Percentiles rank a stretch among this genome's conserved stretches.
Evolutionary conservation across 2,888 invertebrate species (phyloP).

Genomic region (Erebia epiphron): DNA sequence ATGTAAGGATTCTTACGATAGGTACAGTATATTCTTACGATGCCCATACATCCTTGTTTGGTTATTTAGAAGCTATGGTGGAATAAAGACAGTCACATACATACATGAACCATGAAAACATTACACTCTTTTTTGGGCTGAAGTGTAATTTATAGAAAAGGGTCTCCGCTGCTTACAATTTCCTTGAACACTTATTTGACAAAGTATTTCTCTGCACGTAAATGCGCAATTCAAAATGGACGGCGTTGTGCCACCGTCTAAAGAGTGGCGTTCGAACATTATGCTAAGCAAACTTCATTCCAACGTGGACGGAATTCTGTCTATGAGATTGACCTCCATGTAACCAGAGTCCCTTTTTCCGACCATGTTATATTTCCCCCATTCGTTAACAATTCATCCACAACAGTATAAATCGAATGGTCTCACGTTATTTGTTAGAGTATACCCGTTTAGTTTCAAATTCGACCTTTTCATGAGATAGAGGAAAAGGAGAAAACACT

Average conservation of each 20-base stretch:
- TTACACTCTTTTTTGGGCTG: no score
- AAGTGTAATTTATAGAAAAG: neutral
- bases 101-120: no score
- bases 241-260: neutral
- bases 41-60: no score
- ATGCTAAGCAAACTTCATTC: slow-evolving; percentile 15
- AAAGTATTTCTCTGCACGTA: slow-evolving; percentile 4
- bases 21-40: no score
- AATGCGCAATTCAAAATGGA: slow-evolving; percentile 5
- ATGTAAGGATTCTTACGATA: no score
- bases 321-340: neutral
- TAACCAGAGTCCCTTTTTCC: neutral
- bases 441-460: no score
- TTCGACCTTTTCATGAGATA: no score
- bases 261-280: slow-evolving; percentile 14
- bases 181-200: neutral
- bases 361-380: neutral
- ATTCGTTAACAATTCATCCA: neutral
- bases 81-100: no score
- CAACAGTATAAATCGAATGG: neutral
- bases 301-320: slow-evolving; percentile 7
- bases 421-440: no score
- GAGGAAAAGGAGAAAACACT: no score
- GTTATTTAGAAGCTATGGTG: no score
- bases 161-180: neutral